phyloP scores from a whole-genome alignment of 1,140 invertebrate genomes.

The Rhopalosiphum maidis region DNA sequence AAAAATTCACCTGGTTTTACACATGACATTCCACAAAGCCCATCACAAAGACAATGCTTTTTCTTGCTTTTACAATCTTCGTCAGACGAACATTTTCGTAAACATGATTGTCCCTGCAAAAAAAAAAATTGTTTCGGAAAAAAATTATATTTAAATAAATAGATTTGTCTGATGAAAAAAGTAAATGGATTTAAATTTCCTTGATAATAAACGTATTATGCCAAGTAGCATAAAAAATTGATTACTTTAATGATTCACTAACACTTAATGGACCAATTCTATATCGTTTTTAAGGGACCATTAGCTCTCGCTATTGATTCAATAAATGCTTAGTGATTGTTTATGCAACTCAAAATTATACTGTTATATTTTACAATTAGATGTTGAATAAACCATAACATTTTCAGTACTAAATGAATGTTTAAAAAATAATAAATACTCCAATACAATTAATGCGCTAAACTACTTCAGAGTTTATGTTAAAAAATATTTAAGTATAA shows the following conservation, averaged over 20 bases:
- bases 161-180: not conserved
- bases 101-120: slow-evolving; percentile 78
- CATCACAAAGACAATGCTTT: slow-evolving; percentile 96
- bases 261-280: not conserved
- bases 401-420: too few relatives aligned
- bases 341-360: too few relatives aligned
- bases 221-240: not conserved
- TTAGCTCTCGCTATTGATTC: not conserved
- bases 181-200: not conserved
- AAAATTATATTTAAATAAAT: not conserved
- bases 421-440: too few relatives aligned
- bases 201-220: not conserved
- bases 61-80: slow-evolving; percentile 96
- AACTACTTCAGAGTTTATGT: too few relatives aligned
- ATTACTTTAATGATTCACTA: not conserved
- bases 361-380: not conserved
- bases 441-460: too few relatives aligned
- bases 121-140: not conserved
- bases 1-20: slow-evolving; percentile 80
- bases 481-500: not conserved
- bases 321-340: too few relatives aligned
- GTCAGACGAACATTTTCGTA: slow-evolving; percentile 91
- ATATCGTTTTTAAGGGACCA: not conserved
- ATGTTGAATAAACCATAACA: not conserved
- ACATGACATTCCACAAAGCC: slow-evolving; percentile 94